A percentile compares a stretch with the other conserved stretches of the same genome.
phyloP scores from a whole-genome alignment of 2,113 vertebrate genomes.

The Suncus etruscus region DNA sequence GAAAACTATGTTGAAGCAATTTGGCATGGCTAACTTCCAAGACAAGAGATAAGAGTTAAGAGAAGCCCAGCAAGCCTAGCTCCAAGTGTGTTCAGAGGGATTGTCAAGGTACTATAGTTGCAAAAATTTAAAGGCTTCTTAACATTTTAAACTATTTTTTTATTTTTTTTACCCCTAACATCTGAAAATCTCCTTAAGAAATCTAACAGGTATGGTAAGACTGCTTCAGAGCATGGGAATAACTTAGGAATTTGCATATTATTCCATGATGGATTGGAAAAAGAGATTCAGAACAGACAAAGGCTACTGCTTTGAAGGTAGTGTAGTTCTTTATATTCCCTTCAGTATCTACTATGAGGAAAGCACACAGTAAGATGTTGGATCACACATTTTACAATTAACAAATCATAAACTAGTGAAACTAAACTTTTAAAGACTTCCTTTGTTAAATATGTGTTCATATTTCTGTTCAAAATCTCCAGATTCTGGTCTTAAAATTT shows the following conservation, averaged over 20 bases:
- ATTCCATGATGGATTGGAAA: background rate
- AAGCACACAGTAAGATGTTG: conserved; percentile 20
- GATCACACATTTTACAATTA: background rate
- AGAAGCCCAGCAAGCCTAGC: background rate
- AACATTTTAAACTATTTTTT: conserved; percentile 9
- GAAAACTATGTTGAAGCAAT: conserved; percentile 55
- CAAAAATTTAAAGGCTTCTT: conserved; percentile 5
- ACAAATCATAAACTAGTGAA: conserved; percentile 3
- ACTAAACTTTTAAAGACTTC: background rate
- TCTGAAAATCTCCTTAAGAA: conserved; percentile 14
- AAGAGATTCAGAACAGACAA: background rate
- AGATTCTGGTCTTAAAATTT: background rate
- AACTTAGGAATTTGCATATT: background rate
- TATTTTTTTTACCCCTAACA: conserved; percentile 35
- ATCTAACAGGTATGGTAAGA: background rate
- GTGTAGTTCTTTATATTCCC: background rate
- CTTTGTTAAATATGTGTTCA: conserved; percentile 24
- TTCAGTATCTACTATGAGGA: background rate
- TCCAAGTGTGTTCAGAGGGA: conserved; percentile 1
- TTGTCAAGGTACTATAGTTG: background rate
- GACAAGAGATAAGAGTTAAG: background rate
- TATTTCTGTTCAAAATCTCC: background rate
- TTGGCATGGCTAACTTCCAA: conserved; percentile 51
- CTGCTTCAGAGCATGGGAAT: background rate
- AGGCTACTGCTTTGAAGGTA: background rate